Base-by-base conservation (phyloP, 2,888 invertebrate species). In the Drosophila nigricruria region DNA sequence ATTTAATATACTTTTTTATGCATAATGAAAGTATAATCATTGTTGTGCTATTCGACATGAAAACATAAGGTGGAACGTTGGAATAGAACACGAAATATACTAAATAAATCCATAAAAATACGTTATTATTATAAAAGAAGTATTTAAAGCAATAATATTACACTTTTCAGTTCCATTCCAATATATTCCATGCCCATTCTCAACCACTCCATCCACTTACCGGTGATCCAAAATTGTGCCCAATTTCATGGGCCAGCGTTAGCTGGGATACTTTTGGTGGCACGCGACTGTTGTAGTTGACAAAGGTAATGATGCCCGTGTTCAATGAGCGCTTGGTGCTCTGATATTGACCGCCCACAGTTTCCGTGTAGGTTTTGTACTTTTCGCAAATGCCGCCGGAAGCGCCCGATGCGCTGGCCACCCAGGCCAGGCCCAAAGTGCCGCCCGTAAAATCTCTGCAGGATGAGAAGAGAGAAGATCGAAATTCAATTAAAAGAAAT, bases 371-470 rank as follows among this genome's bases (percentile, higher is more conserved):
- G 1, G 97, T 96, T 93, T 99, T 99, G 94, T 97, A 98, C 92
- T 97, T 97, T 93, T 99, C 99, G 93, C 99, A 99, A 86, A 99
- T 98, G 58, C 99, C 99, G 57, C 99, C 99, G 6, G 98, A 98
- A 3, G 99, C 98, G 68, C 98, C 99, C 68, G 97, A 97, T 0
- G 98, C 98, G 74, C 98, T 98, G 32, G 99, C 99, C 27, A 99
- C 99, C 99, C 99, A 99, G 5, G 99, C 99, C 52, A 99, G 94
- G 25, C 99, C 99, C 45, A 99, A 94, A 20, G 99, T 99, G 70
- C 99, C 99, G 10, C 98, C 98, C 23, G 98, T 98, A 92, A 99
- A 99, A 93, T 99, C 99, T 89, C 98, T 95, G 77, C 25, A 62
- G 23, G n/a, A 1, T 1, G 2, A 50, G 0, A 8, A 16, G 5